These are phyloP conservation scores for Rhagium mordax DNA, from an alignment of 2,888 invertebrate species.

Conservation along the genomic window DNA sequence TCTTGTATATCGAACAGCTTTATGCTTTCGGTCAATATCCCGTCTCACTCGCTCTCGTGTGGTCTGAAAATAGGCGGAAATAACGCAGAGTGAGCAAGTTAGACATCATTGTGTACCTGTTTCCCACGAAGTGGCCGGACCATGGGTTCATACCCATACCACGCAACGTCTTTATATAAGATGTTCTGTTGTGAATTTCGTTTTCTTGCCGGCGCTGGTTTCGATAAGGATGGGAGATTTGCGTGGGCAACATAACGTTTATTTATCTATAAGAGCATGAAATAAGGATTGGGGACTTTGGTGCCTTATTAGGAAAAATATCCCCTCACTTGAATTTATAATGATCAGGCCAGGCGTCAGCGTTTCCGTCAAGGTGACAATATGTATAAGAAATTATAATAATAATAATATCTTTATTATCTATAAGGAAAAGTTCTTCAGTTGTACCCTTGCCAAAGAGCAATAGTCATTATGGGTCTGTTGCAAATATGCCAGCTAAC, in stretches of 20 bases:
- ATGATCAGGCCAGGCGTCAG: not conserved
- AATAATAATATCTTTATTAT: no score
- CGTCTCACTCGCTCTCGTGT: constrained; percentile 36
- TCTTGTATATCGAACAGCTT: constrained; percentile 38
- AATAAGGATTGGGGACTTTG: not conserved
- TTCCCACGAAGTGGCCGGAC: constrained; percentile 54
- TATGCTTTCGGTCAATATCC: constrained; percentile 26
- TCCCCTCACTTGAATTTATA: not conserved
- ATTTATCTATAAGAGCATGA: constrained; percentile 1
- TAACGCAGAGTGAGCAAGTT: constrained; percentile 45
- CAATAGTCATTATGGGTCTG: not conserved
- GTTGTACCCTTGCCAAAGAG: not conserved
- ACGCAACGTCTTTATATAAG: constrained; percentile 41
- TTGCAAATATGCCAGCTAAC: not conserved
- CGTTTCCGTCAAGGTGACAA: not conserved
- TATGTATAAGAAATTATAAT: no score
- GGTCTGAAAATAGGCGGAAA: constrained; percentile 46
- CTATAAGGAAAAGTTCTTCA: no score
- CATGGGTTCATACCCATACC: constrained; percentile 40
- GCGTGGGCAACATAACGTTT: not conserved
- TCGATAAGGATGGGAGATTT: constrained; percentile 8
- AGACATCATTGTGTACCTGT: constrained; percentile 56
- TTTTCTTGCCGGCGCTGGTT: constrained; percentile 3
- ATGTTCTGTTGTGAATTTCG: constrained; percentile 32
- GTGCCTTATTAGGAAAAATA: not conserved